Evolutionary conservation across 2,113 vertebrate species (phyloP).

Genomic region (Siniperca knerii): DNA sequence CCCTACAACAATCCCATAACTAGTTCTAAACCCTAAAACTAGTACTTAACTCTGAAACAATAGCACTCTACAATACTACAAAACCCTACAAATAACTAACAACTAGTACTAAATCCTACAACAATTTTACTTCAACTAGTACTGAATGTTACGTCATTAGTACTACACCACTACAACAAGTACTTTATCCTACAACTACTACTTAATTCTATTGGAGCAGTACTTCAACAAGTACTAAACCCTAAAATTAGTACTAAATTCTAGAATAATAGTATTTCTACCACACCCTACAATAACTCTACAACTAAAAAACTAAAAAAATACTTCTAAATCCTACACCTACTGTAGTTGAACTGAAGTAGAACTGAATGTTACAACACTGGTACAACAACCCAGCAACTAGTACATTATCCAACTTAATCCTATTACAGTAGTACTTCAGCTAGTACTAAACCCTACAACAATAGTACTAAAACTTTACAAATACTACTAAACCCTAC

Average conservation of each 20-base stretch:
- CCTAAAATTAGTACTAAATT: neutral
- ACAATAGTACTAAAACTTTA: neutral
- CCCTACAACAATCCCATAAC: neutral
- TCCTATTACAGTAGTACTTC: neutral
- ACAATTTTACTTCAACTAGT: neutral
- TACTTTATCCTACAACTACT: neutral
- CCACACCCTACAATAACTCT: neutral
- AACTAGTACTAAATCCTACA: neutral
- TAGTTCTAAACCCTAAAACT: neutral
- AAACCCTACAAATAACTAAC: neutral
- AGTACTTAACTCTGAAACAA: too few relatives aligned
- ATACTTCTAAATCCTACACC: neutral
- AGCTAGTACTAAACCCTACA: neutral
- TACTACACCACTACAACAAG: neutral
- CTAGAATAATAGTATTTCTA: neutral
- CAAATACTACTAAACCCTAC: neutral
- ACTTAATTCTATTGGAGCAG: neutral
- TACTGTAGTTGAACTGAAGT: too few relatives aligned
- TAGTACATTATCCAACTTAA: neutral
- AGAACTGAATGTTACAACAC: too few relatives aligned
- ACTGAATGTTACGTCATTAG: neutral
- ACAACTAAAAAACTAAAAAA: neutral
- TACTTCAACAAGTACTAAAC: neutral
- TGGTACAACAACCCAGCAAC: too few relatives aligned
- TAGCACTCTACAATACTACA: too few relatives aligned